Conservation (phyloP, 2,113 vertebrate genomes). For the Lagopus leucura region DNA sequence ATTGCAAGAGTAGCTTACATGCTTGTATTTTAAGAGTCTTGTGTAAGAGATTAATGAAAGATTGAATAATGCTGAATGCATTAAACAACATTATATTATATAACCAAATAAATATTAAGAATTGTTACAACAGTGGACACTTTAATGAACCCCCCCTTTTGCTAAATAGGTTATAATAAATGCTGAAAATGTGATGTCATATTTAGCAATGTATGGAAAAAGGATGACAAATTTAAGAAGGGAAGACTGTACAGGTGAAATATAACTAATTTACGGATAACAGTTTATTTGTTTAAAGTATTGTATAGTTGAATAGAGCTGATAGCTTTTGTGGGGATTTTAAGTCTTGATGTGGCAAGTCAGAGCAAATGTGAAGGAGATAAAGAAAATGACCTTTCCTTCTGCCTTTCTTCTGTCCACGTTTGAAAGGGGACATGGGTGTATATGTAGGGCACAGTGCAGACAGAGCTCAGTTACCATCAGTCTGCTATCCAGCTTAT, state of each 20-base stretch:
- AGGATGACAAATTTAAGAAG: neutral
- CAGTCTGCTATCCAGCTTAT: neutral
- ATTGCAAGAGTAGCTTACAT: slow-evolving; percentile 17
- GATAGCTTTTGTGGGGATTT: neutral
- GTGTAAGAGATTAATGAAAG: slow-evolving; percentile 4
- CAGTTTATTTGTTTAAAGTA: neutral
- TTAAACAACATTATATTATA: slow-evolving; percentile 33
- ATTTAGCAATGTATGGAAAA: neutral
- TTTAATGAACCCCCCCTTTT: slow-evolving; percentile 11
- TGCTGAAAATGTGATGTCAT: neutral
- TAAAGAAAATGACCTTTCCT: neutral
- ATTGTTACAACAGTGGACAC: neutral
- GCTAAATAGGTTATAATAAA: neutral
- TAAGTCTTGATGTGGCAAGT: neutral
- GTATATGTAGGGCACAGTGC: neutral
- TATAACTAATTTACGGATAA: neutral
- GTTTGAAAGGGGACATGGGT: neutral
- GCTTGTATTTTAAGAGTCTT: slow-evolving; percentile 35
- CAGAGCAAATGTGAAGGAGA: neutral
- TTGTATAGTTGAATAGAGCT: neutral
- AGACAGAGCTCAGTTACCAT: neutral
- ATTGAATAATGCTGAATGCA: neutral
- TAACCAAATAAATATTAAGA: slow-evolving; percentile 35
- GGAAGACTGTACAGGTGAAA: neutral
- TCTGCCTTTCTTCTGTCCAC: neutral